Conservation (phyloP, 2,888 invertebrate species). For the Gisinianus flammeolus region DNA sequence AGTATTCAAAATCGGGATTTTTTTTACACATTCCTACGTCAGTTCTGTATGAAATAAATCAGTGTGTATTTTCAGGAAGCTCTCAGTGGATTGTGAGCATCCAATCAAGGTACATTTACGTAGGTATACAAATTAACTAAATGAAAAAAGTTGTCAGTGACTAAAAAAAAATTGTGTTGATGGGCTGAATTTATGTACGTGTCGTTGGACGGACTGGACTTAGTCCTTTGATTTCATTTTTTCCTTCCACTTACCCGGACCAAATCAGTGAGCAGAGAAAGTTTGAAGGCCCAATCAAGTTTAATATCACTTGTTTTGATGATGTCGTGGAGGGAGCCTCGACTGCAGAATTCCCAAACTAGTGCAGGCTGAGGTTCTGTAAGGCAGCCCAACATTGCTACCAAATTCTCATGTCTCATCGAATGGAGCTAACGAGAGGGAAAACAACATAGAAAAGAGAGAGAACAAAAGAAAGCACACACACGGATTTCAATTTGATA, state of each 20-base stretch:
- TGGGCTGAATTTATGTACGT: too few relatives aligned
- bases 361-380: slow-evolving; percentile 79
- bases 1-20: too few relatives aligned
- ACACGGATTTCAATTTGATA: too few relatives aligned
- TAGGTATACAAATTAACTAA: too few relatives aligned
- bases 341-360: slow-evolving; percentile 85
- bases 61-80: too few relatives aligned
- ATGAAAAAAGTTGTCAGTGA: too few relatives aligned
- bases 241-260: slow-evolving; percentile 71
- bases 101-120: too few relatives aligned
- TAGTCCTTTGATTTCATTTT: neutral
- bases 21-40: too few relatives aligned
- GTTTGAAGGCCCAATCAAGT: slow-evolving; percentile 93
- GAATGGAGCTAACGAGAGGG: slow-evolving; percentile 72
- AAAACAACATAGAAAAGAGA: neutral
- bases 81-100: too few relatives aligned
- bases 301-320: slow-evolving; percentile 87
- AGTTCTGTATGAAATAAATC: too few relatives aligned
- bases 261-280: slow-evolving; percentile 89
- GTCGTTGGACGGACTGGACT: too few relatives aligned
- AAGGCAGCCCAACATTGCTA: slow-evolving; percentile 84
- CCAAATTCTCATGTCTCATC: slow-evolving; percentile 87
- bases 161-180: too few relatives aligned
- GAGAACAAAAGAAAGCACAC: neutral
- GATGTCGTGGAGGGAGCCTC: slow-evolving; percentile 87